These are phyloP conservation scores for Drosophila busckii DNA, from an alignment of 1,140 invertebrate genomes.

Conservation along the genomic window DNA sequence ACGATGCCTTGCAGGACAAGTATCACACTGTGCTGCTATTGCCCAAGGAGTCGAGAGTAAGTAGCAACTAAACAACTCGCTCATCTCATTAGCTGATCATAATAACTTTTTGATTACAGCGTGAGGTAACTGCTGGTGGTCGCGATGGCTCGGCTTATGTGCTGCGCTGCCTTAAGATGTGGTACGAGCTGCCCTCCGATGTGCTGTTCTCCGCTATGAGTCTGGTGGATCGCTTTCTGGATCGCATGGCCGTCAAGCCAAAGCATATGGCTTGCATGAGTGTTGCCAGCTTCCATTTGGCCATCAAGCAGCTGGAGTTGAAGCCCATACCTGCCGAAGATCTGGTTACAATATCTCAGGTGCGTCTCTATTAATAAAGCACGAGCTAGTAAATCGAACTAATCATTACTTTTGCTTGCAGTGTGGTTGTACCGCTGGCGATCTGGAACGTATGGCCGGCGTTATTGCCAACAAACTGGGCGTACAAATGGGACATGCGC, in stretches of 20 bases:
- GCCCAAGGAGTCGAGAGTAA: slow-evolving; percentile 81
- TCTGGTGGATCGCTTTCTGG: slow-evolving; percentile 87
- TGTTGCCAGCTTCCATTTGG: slow-evolving; percentile 78
- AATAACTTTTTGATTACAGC: no score
- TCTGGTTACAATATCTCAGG: slow-evolving; percentile 79
- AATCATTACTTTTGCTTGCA: slow-evolving; percentile 79
- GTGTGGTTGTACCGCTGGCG: slow-evolving; percentile 87
- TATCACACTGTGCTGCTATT: slow-evolving; percentile 85
- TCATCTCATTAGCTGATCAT: slow-evolving; percentile 34
- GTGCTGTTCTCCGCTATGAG: slow-evolving; percentile 88
- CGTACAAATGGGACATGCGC: slow-evolving; percentile 81
- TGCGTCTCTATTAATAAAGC: slow-evolving; percentile 33
- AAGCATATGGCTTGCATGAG: slow-evolving; percentile 79
- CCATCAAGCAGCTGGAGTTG: slow-evolving; percentile 76
- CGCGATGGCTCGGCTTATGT: slow-evolving; percentile 88
- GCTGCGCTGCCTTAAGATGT: slow-evolving; percentile 88
- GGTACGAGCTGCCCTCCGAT: slow-evolving; percentile 89
- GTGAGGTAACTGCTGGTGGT: slow-evolving; percentile 86
- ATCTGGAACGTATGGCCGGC: slow-evolving; percentile 86
- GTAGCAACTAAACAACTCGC: slow-evolving; percentile 18
- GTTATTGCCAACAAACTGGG: slow-evolving; percentile 86
- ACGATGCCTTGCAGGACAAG: slow-evolving; percentile 84
- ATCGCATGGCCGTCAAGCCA: slow-evolving; percentile 84
- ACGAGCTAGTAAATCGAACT: no score
- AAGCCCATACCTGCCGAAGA: slow-evolving; percentile 76